These are phyloP conservation scores for Xerus inauris DNA, from an alignment of 2,113 vertebrate species.

Conservation along the genomic window DNA sequence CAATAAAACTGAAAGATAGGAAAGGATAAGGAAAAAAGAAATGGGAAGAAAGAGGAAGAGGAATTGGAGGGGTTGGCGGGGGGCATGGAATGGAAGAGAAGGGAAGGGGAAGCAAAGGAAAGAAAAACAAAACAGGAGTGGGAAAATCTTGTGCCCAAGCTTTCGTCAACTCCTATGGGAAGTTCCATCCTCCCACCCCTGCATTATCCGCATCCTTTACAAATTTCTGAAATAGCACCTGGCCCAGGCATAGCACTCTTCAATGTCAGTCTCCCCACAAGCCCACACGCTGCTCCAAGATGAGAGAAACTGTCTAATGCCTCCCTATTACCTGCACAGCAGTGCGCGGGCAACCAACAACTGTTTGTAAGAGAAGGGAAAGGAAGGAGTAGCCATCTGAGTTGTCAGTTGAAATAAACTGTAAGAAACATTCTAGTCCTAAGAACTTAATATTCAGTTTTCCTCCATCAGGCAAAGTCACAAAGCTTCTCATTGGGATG, in stretches of 20 bases:
- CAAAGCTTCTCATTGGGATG: neutral
- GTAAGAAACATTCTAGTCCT: neutral
- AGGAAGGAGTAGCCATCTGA: neutral
- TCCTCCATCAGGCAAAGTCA: neutral
- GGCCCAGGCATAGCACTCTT: neutral
- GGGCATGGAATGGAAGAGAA: accelerated
- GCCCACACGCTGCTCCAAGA: neutral
- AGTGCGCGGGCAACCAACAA: neutral
- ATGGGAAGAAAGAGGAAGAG: neutral
- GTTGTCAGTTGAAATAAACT: neutral
- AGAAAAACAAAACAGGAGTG: neutral
- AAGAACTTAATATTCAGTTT: neutral
- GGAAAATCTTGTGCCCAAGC: neutral
- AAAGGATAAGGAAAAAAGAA: neutral
- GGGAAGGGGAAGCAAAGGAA: neutral
- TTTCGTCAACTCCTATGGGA: neutral
- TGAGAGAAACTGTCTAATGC: neutral
- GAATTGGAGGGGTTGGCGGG: neutral
- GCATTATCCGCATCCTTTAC: neutral
- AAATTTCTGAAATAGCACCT: neutral
- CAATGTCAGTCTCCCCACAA: neutral
- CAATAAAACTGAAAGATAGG: neutral
- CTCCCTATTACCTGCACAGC: neutral
- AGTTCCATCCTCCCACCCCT: no score
- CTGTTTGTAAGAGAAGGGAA: neutral